A percentile compares a stretch with the other conserved stretches of the same genome.
Conservation (phyloP, 2,113 vertebrate species). For the Sorex fumeus region DNA sequence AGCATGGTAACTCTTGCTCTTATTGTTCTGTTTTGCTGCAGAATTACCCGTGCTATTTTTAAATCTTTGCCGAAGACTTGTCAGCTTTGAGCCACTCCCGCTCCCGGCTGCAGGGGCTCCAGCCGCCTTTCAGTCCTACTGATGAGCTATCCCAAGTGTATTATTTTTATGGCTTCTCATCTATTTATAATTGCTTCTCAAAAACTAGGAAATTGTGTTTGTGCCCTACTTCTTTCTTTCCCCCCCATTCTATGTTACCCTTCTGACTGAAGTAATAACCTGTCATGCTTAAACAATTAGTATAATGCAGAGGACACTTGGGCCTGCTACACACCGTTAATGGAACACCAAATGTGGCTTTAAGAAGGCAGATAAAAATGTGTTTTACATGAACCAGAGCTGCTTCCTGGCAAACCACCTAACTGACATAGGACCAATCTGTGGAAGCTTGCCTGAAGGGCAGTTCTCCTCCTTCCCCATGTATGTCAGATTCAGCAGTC, state of each 20-base stretch:
- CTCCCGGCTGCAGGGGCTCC: constrained; percentile 66
- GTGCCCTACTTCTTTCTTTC: constrained; percentile 74
- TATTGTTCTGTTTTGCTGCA: constrained; percentile 81
- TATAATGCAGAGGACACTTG: constrained; percentile 80
- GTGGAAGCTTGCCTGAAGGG: background rate
- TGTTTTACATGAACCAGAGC: constrained; percentile 50
- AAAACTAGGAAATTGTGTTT: constrained; percentile 85
- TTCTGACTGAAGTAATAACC: constrained; percentile 84
- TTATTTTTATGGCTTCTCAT: constrained; percentile 84
- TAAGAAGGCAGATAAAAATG: constrained; percentile 77
- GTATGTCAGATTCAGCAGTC: background rate
- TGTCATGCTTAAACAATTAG: constrained; percentile 86
- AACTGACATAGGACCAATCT: background rate
- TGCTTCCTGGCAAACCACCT: constrained; percentile 21
- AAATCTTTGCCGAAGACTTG: constrained; percentile 78
- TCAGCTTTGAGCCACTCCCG: constrained; percentile 75
- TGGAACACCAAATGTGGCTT: constrained; percentile 77
- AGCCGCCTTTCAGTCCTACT: constrained; percentile 65
- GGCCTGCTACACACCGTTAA: constrained; percentile 78
- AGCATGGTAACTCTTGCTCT: constrained; percentile 69
- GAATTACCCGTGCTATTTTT: constrained; percentile 85
- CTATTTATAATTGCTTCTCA: constrained; percentile 85
- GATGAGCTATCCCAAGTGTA: constrained; percentile 76
- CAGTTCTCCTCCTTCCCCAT: background rate
- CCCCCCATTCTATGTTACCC: constrained; percentile 66